phyloP scores from a whole-genome alignment of 2,797 vertebrate genomes.

The Morus bassanus region DNA sequence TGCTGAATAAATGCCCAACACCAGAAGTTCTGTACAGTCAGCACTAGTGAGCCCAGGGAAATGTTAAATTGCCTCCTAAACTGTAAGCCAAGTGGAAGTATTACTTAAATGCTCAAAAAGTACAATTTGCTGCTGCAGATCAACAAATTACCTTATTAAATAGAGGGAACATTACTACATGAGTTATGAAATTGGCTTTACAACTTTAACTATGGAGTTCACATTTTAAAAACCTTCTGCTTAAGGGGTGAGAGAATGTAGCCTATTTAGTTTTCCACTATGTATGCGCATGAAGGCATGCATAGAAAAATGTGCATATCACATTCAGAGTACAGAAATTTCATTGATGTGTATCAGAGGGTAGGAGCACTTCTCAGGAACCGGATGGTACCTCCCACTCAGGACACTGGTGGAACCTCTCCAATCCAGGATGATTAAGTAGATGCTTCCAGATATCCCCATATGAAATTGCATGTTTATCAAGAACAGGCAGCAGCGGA shows the following conservation, averaged over 20 bases:
- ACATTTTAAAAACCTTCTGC: not conserved
- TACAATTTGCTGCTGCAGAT: conserved; percentile 50
- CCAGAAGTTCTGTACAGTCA: conserved; percentile 58
- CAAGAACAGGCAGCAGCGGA: not conserved
- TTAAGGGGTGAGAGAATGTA: not conserved
- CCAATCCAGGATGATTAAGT: not conserved
- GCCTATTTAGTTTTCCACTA: not conserved
- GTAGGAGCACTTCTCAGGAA: not conserved
- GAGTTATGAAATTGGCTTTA: conserved; percentile 42
- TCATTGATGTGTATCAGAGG: not conserved
- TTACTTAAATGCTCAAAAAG: conserved; percentile 58
- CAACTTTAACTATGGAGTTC: not conserved
- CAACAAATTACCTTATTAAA: conserved; percentile 38
- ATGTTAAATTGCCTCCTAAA: conserved; percentile 60
- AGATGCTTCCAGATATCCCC: not conserved
- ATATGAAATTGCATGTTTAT: not conserved
- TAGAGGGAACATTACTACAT: conserved; percentile 7
- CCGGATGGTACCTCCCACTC: accelerated
- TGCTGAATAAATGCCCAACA: conserved; percentile 58
- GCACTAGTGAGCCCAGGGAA: conserved; percentile 39
- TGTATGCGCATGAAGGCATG: not conserved
- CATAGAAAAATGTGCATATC: not conserved
- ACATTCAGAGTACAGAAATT: not conserved
- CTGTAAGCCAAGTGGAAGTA: conserved; percentile 51
- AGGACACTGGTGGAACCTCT: not conserved